These are phyloP conservation scores for Clamator glandarius DNA, from an alignment of 2,797 vertebrate genomes.

Conservation along the genomic window DNA sequence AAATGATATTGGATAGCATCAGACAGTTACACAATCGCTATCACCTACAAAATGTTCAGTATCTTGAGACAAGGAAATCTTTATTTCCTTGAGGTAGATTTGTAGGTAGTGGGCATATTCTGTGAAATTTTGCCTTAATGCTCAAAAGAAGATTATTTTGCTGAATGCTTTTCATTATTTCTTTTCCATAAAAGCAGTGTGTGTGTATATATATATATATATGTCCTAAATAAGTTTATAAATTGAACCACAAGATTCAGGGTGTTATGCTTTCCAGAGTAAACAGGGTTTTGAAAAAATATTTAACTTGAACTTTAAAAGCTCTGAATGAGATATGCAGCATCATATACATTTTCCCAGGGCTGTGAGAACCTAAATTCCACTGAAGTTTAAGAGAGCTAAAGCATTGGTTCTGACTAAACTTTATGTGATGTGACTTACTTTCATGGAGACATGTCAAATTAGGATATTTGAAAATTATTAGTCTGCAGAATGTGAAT, in stretches of 20 bases:
- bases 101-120: background rate
- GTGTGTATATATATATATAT: background rate
- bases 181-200: background rate
- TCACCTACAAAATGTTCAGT: background rate
- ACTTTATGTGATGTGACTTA: background rate
- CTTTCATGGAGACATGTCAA: background rate
- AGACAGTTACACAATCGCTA: background rate
- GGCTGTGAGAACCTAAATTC: background rate
- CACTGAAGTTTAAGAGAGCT: background rate
- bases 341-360: background rate
- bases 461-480: background rate
- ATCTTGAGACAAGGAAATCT: background rate
- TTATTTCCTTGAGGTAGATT: background rate
- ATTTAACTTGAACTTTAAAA: background rate
- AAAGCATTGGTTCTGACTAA: background rate
- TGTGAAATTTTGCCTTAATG: background rate
- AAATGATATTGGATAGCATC: background rate
- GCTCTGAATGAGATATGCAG: background rate
- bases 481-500: background rate
- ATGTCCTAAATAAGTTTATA: slow-evolving; percentile 12
- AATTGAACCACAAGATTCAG: slow-evolving; percentile 21
- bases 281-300: slow-evolving; percentile 3
- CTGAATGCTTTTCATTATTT: background rate
- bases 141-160: background rate
- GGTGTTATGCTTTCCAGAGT: background rate